These are phyloP conservation scores for Drosophila leonis DNA, from an alignment of 2,888 invertebrate genomes.

Conservation along the genomic window DNA sequence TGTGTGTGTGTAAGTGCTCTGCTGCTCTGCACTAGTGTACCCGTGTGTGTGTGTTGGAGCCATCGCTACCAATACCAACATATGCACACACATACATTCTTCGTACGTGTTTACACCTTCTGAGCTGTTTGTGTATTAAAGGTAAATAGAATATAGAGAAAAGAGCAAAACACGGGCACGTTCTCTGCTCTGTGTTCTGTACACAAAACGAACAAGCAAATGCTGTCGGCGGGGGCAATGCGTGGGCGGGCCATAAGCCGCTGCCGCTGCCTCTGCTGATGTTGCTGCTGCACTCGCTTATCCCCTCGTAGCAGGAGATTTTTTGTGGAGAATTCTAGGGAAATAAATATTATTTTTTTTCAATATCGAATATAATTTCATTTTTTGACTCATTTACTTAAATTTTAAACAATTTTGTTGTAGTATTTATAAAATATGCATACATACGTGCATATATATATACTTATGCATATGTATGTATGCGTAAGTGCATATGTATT, in stretches of 20 bases:
- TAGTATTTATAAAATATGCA: background rate
- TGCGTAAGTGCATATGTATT: constrained; percentile 10
- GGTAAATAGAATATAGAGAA: constrained; percentile 70
- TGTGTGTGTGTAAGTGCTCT: constrained; percentile 7
- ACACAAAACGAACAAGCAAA: constrained; percentile 51
- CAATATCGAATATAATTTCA: constrained; percentile 1
- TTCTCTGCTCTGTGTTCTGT: constrained; percentile 34
- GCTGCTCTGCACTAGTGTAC: constrained; percentile 36
- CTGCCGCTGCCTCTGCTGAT: constrained; percentile 8
- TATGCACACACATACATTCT: constrained; percentile 36
- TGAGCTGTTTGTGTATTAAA: constrained; percentile 66
- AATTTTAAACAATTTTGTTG: constrained; percentile 6
- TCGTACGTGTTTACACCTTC: constrained; percentile 65
- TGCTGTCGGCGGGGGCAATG: constrained; percentile 29
- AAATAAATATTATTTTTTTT: constrained; percentile 8
- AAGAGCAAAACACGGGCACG: constrained; percentile 61
- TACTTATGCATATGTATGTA: background rate
- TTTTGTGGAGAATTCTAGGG: constrained; percentile 44
- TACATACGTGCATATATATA: constrained; percentile 3
- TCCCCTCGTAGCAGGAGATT: constrained; percentile 12
- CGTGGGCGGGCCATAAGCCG: constrained; percentile 44
- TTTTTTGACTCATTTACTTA: constrained; percentile 6
- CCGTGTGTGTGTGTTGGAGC: constrained; percentile 35
- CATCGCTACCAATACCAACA: constrained; percentile 42
- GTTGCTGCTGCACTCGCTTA: constrained; percentile 36